Evolutionary conservation across 2,888 invertebrate genomes (phyloP).

Genomic region (Heteropelma amictum): DNA sequence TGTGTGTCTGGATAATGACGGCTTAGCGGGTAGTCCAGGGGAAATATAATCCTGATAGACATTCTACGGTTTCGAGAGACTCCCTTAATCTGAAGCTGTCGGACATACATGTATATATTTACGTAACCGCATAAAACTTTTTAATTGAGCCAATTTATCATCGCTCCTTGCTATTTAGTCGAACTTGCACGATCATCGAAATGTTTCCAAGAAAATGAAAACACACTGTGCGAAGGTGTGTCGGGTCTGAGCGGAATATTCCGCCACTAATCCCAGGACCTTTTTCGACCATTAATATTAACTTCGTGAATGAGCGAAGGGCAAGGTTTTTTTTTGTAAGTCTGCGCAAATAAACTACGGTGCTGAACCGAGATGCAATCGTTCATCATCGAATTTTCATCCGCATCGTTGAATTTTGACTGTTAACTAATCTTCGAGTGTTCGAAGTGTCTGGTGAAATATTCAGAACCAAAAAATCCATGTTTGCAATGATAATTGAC

Average conservation of each 20-base stretch:
- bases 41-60: slow-evolving; percentile 46
- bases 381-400: too few species aligned
- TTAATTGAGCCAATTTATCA: slow-evolving; percentile 62
- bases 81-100: neutral
- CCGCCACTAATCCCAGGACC: too few species aligned
- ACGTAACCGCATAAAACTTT: slow-evolving; percentile 52
- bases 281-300: too few species aligned
- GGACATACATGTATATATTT: slow-evolving; percentile 24
- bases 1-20: slow-evolving; percentile 37
- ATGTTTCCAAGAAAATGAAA: slow-evolving; percentile 17
- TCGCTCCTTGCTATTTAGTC: slow-evolving; percentile 27
- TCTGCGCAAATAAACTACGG: too few species aligned
- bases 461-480: too few species aligned
- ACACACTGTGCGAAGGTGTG: neutral
- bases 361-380: neutral
- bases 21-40: slow-evolving; percentile 48
- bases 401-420: too few species aligned
- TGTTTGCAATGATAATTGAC: too few species aligned
- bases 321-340: neutral
- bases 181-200: slow-evolving; percentile 31
- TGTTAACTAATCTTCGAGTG: too few species aligned
- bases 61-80: slow-evolving; percentile 17
- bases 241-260: slow-evolving; percentile 4
- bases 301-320: too few species aligned
- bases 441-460: too few species aligned